These are phyloP conservation scores for Sitodiplosis mosellana DNA, from an alignment of 1,140 invertebrate genomes.

Conservation along the genomic window DNA sequence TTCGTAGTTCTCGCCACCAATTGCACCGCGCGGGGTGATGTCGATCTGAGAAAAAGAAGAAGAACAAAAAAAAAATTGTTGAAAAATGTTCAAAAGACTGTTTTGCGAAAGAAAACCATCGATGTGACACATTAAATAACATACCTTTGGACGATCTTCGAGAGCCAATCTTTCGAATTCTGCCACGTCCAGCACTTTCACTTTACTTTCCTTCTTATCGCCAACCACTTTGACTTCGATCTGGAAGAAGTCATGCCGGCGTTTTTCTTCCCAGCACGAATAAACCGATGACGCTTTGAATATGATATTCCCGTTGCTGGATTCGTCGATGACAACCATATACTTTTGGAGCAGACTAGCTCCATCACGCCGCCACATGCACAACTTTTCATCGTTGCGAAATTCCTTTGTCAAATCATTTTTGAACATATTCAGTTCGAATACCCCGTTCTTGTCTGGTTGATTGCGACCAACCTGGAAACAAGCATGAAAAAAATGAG, in stretches of 20 bases:
- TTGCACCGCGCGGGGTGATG: background rate
- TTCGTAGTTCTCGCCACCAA: background rate
- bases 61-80: too few relatives aligned
- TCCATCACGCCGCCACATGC: slow-evolving; percentile 1
- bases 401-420: background rate
- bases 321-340: background rate
- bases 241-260: background rate
- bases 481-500: background rate
- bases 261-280: slow-evolving; percentile 1
- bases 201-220: background rate
- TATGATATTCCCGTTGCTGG: background rate
- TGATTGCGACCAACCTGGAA: background rate
- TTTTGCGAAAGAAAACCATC: too few relatives aligned
- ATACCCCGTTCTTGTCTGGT: background rate
- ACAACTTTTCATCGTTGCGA: background rate
- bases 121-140: too few relatives aligned
- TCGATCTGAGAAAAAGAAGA: too few relatives aligned
- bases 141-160: background rate
- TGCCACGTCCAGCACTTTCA: background rate
- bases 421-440: background rate
- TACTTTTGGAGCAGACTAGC: background rate
- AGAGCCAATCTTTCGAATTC: background rate
- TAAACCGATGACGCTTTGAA: background rate
- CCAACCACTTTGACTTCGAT: background rate
- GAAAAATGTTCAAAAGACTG: too few relatives aligned